Base-by-base conservation (phyloP, 1,140 invertebrate genomes). In the Tetragonula clypearis region DNA sequence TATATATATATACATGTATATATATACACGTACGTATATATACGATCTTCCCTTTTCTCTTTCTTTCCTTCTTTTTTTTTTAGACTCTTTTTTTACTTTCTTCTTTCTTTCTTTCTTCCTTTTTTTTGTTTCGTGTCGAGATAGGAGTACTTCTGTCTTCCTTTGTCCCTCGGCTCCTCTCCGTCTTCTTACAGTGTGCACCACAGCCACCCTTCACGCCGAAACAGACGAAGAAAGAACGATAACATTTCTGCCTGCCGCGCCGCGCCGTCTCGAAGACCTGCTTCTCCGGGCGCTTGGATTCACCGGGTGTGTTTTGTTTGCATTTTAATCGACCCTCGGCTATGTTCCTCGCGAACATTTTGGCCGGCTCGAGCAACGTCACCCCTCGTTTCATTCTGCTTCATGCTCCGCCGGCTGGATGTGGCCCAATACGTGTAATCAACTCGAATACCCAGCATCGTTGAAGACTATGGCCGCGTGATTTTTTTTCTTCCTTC, bases 241-340 rank as follows among this genome's bases (percentile, higher is more conserved):
- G 55, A 62, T 53, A 60, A 56, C 58, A 49, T 49, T 65, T 35
- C 62, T 41, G 19, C 58, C 23, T 26, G 41, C 41, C 41, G 41
- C 41, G 41, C 41, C 41, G 41, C 41, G 41, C 56, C 53, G 26
- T 49, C 78, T 69, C 76, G 15, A 17, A 56, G n/a, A 14, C 26
- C 71, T 81, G 26, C 55, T 60, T 53, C 62, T 21, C 35, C 69
- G 19, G 75, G 15, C 41, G 73, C 58, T 75, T 17, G 41, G 58
- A 81, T 60, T 26, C 30, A 21, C n/a, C 14, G 65, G 8, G 11
- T n/a, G 14, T 49, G 72, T 86, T 87, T 77, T 87, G 73, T 88
- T 88, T 86, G 79, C 75, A 69, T 87, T 88, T 84, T 88, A 88
- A 88, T 88, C 87, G 84, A 79, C 49, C 80, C 85, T 41, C 49